These are phyloP conservation scores for Perizoma flavofasciatum DNA, from an alignment of 2,888 invertebrate genomes.

Conservation along the genomic window DNA sequence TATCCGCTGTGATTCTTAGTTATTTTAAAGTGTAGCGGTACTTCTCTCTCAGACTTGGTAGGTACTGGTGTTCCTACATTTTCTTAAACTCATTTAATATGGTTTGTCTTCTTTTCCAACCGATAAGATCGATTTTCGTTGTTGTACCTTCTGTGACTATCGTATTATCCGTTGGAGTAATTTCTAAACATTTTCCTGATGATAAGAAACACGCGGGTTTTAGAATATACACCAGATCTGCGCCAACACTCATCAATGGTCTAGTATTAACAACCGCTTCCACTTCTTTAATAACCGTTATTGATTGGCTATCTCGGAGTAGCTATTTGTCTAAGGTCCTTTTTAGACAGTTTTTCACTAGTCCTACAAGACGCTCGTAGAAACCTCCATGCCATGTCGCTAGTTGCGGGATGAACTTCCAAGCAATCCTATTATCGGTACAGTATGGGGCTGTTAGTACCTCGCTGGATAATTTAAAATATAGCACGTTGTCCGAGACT, in stretches of 20 bases:
- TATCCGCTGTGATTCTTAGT: not conserved
- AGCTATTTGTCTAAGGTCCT: not conserved
- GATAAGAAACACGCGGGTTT: no score
- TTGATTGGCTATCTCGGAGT: not conserved
- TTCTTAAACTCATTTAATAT: constrained; percentile 11
- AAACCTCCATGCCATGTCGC: constrained; percentile 1
- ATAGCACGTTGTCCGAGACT: constrained; percentile 29
- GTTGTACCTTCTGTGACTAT: not conserved
- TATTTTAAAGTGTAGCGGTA: not conserved
- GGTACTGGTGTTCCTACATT: constrained; percentile 10
- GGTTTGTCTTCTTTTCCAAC: constrained; percentile 6
- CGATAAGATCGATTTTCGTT: not conserved
- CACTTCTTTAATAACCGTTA: not conserved
- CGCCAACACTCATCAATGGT: not conserved
- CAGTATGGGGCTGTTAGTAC: constrained; percentile 18
- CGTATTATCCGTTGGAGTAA: not conserved
- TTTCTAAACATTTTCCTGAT: not conserved
- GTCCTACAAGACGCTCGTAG: constrained; percentile 1
- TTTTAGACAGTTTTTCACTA: constrained; percentile 3
- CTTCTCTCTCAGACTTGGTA: not conserved
- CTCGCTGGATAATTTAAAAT: constrained; percentile 26
- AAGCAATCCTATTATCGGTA: constrained; percentile 4
- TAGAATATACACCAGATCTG: not conserved
- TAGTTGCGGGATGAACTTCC: constrained; percentile 2
- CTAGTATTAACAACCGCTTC: constrained; percentile 4